Evolutionary conservation across 2,888 invertebrate species (phyloP), one percentile per base, ranked within the genome.

Genomic region (Balanococcus diminutus): DNA sequence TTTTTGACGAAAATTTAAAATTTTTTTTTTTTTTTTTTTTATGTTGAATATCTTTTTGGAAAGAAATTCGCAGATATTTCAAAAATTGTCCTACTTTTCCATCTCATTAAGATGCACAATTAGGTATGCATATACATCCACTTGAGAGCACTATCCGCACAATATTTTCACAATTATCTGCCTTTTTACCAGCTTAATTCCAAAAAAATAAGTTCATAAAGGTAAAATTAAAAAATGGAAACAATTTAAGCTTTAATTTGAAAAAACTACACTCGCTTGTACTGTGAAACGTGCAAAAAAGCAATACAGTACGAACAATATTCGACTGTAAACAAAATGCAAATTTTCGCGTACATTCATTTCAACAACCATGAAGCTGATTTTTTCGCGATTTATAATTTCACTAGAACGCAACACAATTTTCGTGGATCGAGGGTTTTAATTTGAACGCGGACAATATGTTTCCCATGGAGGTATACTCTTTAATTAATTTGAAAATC

Each of bases 241-340:
- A 42, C 42, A 42, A 16, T 16, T 3, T 3, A 14, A 42, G 51
- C 4, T 51, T 51, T 51, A 51, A 51, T 51, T 51, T 19, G 19
- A 51, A 51, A 51, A 51, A 51, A 51, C 4, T 51, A 4, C 19
- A n/a, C 51, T n/a, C n/a, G n/a, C n/a, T n/a, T n/a, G n/a, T n/a
- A 19, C 3, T 51, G 4, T 5, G 8, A 19, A 19, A 19, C 19
- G 8, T 51, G n/a, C 0, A 51, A 22, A 67, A 67, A 67, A 67
- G 14, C 25, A 25, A 67, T 22, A 28, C n/a, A 28, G 28, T 67
- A 28, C 16, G 11, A 67, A 28, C 28, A 8, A 67, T n/a, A n/a
- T 67, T 67, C 61, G 61, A 67, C 61, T 67, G 28, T 22, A 28
- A 67, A 67, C 11, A 67, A 67, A 67, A 67, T 67, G 61, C 61